A percentile compares a stretch with the other conserved stretches of the same genome.
Conservation (phyloP, 2,888 invertebrate species). For the Cataglyphis cursor region DNA sequence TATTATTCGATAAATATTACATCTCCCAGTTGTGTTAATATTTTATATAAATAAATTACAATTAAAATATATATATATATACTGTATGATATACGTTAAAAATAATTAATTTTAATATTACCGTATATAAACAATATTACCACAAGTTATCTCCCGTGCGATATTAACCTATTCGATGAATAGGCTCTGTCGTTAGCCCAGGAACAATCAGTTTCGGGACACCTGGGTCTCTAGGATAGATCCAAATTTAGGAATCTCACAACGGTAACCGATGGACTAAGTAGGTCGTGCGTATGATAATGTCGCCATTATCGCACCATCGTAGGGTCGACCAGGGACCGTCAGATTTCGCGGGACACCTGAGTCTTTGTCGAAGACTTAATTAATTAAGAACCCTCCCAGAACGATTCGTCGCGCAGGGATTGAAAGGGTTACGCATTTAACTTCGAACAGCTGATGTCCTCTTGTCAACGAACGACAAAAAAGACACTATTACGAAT, state of each 20-base stretch:
- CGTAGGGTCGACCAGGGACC: conserved; percentile 75
- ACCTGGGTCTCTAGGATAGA: conserved; percentile 76
- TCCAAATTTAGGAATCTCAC: conserved; percentile 75
- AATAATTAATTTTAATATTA: background rate
- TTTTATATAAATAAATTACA: conserved; percentile 3
- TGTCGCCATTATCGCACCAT: conserved; percentile 84
- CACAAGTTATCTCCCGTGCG: background rate
- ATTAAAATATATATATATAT: background rate
- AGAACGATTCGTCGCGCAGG: conserved; percentile 78
- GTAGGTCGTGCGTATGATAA: conserved; percentile 87
- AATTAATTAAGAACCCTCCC: conserved; percentile 84
- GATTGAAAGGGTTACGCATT: conserved; percentile 80
- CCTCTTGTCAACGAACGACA: conserved; percentile 61
- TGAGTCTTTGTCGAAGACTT: conserved; percentile 85
- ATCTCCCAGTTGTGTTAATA: background rate
- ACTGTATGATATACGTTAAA: background rate
- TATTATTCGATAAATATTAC: background rate
- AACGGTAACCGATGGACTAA: conserved; percentile 78
- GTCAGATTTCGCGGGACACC: conserved; percentile 85
- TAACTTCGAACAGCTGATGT: conserved; percentile 82
- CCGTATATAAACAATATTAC: background rate
- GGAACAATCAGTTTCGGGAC: conserved; percentile 55
- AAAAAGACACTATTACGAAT: conserved; percentile 61
- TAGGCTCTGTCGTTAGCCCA: conserved; percentile 14
- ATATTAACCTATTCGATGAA: conserved; percentile 54